Evolutionary conservation across 2,888 invertebrate species (phyloP), one percentile per base, ranked within the genome.

Genomic region (Brachyopa scutellaris): DNA sequence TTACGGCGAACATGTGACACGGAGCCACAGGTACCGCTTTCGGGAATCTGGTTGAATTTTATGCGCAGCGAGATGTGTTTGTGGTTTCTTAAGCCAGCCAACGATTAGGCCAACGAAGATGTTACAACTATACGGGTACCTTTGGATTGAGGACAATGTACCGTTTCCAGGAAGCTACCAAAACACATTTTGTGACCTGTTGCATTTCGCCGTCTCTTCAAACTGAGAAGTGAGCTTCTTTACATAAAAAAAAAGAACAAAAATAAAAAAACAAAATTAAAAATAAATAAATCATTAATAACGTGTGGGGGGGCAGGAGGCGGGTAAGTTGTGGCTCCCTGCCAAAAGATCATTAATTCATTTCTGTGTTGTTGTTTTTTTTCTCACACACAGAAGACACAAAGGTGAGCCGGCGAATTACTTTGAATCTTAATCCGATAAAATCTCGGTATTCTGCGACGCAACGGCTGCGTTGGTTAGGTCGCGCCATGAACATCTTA

Each of bases 401-500:
- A 61, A 61, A 61, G 61, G 45, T 40, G 38, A 73, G 61, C 47
- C 66, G 73, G 42, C 53, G 26, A 66, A 17, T 55, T 67, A 40
- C 73, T 59, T 61, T 74, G 73, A 55, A 73, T 73, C 40, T 29
- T 26, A 53, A 38, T 36, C 33, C 33, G 67, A 74, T 74, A 67
- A 53, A 13, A 67, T 61, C 59, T 45, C 2, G 33, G 42, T 17
- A 45, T 62, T 55, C 62, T 53, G 53, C 53, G 45, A 47, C 19
- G 13, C 7, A 26, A 26, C 9, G 11, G 11, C 6, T 7, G 23
- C 0, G 8, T 33, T 55, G 55, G 23, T 33, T 29, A 29, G n/a
- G 21, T 49, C 51, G 72, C 72, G 38, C 51, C 36, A 59, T 51
- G 51, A 53, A 79, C 73, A 72, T 66, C 78, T 79, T 57, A 66